Conservation (phyloP, 1,140 invertebrate genomes). For the Tetramorium simillimum region DNA sequence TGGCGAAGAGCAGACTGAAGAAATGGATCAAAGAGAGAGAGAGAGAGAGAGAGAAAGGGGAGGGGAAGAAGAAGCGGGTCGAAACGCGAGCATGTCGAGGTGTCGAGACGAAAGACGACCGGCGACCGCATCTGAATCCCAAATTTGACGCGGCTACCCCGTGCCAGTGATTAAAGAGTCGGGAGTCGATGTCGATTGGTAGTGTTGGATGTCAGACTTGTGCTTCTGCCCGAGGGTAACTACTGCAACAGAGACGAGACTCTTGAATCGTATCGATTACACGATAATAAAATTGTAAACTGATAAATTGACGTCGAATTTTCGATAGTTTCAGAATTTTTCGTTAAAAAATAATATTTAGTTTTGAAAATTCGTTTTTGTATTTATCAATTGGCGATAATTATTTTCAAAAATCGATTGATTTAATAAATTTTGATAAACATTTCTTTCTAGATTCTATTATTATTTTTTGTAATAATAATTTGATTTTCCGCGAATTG, state of each 20-base stretch:
- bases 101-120: constrained; percentile 66
- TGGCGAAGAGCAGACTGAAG: constrained; percentile 50
- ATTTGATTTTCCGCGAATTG: background rate
- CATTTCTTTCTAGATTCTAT: background rate
- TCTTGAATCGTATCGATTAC: constrained; percentile 8
- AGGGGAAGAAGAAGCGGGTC: background rate
- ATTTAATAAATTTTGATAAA: background rate
- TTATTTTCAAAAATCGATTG: background rate
- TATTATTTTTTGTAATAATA: background rate
- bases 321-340: background rate
- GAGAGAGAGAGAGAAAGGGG: constrained; percentile 37
- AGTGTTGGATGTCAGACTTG: constrained; percentile 46
- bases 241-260: background rate
- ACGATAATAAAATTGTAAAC: background rate
- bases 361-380: background rate
- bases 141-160: constrained; percentile 67
- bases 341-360: constrained; percentile 8
- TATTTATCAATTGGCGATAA: background rate
- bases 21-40: constrained; percentile 25
- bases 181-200: constrained; percentile 65
- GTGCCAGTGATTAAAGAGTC: constrained; percentile 70
- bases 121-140: constrained; percentile 71
- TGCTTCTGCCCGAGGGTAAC: background rate
- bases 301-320: background rate
- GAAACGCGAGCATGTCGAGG: constrained; percentile 50